phyloP scores from a whole-genome alignment of 2,113 vertebrate species.

The Sinocyclocheilus anshuiensis region DNA sequence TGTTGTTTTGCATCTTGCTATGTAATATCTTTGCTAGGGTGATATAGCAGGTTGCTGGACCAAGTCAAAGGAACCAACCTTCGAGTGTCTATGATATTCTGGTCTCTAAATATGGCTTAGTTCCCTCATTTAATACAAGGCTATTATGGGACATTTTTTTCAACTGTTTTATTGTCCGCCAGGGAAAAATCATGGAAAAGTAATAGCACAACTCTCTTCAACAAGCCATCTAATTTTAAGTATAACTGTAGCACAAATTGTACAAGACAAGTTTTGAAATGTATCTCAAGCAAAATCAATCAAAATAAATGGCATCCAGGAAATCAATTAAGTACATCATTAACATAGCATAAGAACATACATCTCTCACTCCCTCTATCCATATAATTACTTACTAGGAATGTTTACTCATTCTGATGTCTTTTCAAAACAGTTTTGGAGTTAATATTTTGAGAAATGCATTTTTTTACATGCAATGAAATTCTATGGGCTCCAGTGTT shows the following conservation, averaged over 20 bases:
- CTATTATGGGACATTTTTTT: background rate
- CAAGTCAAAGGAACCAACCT: background rate
- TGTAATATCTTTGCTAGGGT: no score
- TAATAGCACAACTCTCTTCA: background rate
- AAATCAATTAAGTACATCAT: background rate
- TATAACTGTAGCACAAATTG: background rate
- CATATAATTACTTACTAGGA: no score
- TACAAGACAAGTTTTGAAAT: background rate
- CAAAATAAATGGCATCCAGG: background rate
- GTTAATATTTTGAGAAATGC: no score
- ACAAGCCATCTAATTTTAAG: background rate
- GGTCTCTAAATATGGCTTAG: background rate
- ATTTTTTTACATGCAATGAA: background rate
- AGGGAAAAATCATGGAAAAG: background rate
- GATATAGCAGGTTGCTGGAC: background rate
- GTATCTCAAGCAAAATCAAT: background rate
- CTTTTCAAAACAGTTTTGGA: no score
- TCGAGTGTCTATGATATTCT: background rate
- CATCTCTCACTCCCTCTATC: background rate
- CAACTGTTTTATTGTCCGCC: background rate
- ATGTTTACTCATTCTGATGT: no score
- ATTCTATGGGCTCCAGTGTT: background rate
- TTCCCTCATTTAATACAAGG: background rate
- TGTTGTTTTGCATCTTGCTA: no score
- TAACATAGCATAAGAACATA: background rate